Conservation (phyloP, 1,140 invertebrate species). For the Apis dorsata region DNA sequence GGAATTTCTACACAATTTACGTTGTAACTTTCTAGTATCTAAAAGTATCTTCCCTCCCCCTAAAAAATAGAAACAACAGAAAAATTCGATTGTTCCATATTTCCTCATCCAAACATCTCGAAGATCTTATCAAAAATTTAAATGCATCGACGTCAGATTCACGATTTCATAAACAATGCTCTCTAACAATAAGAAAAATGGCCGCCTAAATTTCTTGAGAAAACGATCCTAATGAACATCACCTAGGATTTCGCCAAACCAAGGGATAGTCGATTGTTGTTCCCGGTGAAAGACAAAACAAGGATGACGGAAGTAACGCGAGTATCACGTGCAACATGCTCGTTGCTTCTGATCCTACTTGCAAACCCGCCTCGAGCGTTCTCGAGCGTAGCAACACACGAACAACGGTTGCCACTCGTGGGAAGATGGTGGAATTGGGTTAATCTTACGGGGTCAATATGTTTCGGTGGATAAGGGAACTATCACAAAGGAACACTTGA, state of each 20-base stretch:
- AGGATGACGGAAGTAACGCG: slow-evolving; percentile 54
- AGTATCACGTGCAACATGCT: slow-evolving; percentile 59
- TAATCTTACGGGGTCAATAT: slow-evolving; percentile 50
- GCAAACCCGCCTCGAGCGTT: slow-evolving; percentile 40
- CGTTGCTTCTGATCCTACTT: slow-evolving; percentile 56
- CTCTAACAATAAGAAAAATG: too few relatives aligned
- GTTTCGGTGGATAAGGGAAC: slow-evolving; percentile 27
- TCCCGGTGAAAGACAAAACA: slow-evolving; percentile 59
- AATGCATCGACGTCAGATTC: background rate
- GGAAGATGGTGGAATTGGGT: slow-evolving; percentile 58
- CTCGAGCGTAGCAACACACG: slow-evolving; percentile 38
- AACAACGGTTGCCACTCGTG: slow-evolving; percentile 42
- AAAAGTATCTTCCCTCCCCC: too few relatives aligned
- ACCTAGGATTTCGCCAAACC: slow-evolving; percentile 12
- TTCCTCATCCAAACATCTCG: too few relatives aligned
- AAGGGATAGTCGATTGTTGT: slow-evolving; percentile 53
- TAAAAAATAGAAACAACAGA: too few relatives aligned
- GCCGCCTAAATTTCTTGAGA: background rate
- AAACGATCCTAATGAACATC: slow-evolving; percentile 36
- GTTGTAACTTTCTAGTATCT: too few relatives aligned
- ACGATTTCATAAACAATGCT: background rate
- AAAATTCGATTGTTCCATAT: background rate
- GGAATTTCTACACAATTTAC: too few relatives aligned
- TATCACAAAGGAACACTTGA: background rate
- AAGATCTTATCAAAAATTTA: too few relatives aligned